Conservation (phyloP, 2,888 invertebrate genomes). For the Lithophane socia region DNA sequence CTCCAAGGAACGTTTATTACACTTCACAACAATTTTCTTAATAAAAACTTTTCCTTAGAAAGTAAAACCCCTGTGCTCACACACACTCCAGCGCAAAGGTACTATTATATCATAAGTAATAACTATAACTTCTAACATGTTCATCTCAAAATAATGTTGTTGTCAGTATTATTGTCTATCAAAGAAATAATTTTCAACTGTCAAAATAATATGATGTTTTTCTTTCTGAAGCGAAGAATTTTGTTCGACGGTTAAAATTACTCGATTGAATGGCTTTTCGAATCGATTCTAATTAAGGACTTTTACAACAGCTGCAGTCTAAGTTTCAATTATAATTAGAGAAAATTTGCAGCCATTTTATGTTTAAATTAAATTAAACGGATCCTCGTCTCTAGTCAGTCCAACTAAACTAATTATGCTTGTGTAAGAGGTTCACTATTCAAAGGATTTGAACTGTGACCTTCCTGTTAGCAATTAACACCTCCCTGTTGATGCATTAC, state of each 20-base stretch:
- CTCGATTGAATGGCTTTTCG: neutral
- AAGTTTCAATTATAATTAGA: constrained; percentile 40
- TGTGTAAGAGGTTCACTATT: constrained; percentile 5
- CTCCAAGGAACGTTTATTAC: constrained; percentile 8
- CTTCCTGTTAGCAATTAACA: constrained; percentile 15
- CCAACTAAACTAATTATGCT: constrained; percentile 35
- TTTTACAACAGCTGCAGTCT: constrained; percentile 23
- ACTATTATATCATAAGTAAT: neutral
- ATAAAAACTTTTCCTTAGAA: constrained; percentile 19
- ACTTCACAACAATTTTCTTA: constrained; percentile 26
- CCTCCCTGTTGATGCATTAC: constrained; percentile 3
- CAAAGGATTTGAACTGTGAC: constrained; percentile 7
- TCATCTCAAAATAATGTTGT: constrained; percentile 11
- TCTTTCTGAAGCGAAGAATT: neutral
- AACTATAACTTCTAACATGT: constrained; percentile 1
- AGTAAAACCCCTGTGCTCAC: neutral
- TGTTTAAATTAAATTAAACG: constrained; percentile 41
- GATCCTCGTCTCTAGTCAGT: constrained; percentile 9
- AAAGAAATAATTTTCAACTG: constrained; percentile 28
- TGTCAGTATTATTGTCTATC: constrained; percentile 1
- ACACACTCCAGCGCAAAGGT: neutral
- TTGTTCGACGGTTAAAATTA: constrained; percentile 14
- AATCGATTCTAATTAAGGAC: constrained; percentile 5
- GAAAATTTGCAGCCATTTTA: constrained; percentile 13
- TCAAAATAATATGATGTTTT: neutral